Evolutionary conservation across 2,888 invertebrate species (phyloP).

Genomic region (Nephrotoma appendiculata): DNA sequence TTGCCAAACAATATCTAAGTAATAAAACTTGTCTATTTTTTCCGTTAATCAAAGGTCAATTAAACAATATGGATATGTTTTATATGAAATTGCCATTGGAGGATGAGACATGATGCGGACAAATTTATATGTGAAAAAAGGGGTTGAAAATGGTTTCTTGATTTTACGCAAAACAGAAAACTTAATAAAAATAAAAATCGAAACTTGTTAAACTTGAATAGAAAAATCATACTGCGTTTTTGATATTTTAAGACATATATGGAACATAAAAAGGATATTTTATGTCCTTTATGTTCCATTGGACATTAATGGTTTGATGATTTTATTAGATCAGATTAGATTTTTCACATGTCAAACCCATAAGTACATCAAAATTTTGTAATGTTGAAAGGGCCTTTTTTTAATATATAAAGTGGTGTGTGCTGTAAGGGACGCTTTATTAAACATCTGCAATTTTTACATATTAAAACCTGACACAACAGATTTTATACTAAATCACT

Average conservation of each 20-base stretch:
- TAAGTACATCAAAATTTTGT: not conserved
- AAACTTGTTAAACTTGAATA: not conserved
- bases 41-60: not conserved
- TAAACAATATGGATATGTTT: not conserved
- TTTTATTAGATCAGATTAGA: not conserved
- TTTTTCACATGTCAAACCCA: not conserved
- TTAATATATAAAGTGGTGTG: not conserved
- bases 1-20: not conserved
- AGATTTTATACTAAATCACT: not conserved
- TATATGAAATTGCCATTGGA: not conserved
- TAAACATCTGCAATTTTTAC: not conserved
- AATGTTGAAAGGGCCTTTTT: not conserved
- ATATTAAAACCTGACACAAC: not conserved
- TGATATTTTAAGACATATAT: not conserved
- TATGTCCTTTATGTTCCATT: not conserved
- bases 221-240: not conserved
- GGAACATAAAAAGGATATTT: not conserved
- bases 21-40: not conserved
- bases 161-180: not conserved
- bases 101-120: not conserved
- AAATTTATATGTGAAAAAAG: not conserved
- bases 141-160: not conserved
- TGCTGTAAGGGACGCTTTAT: not conserved
- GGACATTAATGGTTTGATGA: not conserved
- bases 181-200: not conserved